These are phyloP conservation scores for Bactericera cockerelli DNA, from an alignment of 1,140 invertebrate genomes.

Conservation along the genomic window DNA sequence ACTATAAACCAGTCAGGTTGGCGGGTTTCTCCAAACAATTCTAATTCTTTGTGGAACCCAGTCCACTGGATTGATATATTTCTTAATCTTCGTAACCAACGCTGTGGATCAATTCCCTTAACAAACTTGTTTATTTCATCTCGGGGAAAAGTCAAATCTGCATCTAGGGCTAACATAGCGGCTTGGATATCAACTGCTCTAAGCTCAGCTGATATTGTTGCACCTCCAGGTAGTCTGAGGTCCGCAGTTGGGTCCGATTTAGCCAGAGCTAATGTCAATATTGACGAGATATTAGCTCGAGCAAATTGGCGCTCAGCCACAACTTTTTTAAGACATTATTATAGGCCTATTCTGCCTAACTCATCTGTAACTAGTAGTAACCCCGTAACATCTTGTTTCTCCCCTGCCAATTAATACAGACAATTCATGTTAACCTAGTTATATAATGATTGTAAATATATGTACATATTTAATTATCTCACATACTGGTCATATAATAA, in stretches of 20 bases:
- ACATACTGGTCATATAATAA: no score
- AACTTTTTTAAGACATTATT: background rate
- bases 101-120: conserved; percentile 9
- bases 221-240: background rate
- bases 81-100: background rate
- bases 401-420: no score
- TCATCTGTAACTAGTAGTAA: no score
- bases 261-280: background rate
- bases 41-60: background rate
- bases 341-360: background rate
- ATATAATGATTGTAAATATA: no score
- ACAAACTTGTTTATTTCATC: background rate
- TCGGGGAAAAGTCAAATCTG: background rate
- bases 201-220: background rate
- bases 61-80: background rate
- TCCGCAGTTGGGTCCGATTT: background rate
- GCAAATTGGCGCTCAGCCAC: background rate
- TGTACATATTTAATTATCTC: no score
- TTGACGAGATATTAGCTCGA: background rate
- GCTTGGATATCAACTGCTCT: background rate
- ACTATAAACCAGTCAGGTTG: conserved; percentile 26
- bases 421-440: no score
- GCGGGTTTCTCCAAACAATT: background rate
- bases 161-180: background rate
- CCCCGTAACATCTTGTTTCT: no score